These are phyloP conservation scores for Crotalus helleri DNA, from an alignment of 2,113 vertebrate genomes.

Conservation along the genomic window DNA sequence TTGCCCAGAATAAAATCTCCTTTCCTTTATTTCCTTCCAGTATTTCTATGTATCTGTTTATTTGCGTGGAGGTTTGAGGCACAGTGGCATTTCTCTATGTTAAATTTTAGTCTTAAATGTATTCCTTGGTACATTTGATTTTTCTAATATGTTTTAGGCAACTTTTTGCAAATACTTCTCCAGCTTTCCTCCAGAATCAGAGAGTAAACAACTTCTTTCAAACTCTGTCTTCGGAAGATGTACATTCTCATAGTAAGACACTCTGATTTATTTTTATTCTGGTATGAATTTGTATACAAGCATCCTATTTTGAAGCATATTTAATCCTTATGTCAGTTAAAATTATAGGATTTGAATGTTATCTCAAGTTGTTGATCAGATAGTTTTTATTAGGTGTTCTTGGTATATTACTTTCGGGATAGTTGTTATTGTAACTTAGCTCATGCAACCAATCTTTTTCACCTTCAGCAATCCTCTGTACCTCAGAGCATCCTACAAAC, in stretches of 20 bases:
- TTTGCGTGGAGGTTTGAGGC: neutral
- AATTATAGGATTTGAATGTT: neutral
- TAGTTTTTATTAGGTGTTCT: neutral
- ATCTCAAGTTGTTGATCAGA: neutral
- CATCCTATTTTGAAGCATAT: neutral
- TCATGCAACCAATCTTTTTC: neutral
- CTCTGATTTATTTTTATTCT: neutral
- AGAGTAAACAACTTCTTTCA: slow-evolving; percentile 88
- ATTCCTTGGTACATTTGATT: neutral
- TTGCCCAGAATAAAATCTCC: neutral
- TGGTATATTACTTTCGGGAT: neutral
- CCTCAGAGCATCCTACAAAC: neutral
- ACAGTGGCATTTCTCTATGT: neutral
- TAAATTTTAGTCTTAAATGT: neutral
- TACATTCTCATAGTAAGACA: slow-evolving; percentile 81
- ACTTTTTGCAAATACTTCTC: slow-evolving; percentile 84
- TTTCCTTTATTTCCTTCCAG: neutral
- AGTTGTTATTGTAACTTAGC: neutral
- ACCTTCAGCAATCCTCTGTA: neutral
- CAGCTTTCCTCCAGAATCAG: slow-evolving; percentile 83
- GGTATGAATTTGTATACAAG: neutral
- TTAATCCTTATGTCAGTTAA: neutral
- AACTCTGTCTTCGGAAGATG: slow-evolving; percentile 74
- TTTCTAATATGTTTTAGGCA: slow-evolving; percentile 70
- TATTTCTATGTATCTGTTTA: neutral